phyloP scores from a whole-genome alignment of 2,888 invertebrate genomes.

The Ctenicera cuprea region DNA sequence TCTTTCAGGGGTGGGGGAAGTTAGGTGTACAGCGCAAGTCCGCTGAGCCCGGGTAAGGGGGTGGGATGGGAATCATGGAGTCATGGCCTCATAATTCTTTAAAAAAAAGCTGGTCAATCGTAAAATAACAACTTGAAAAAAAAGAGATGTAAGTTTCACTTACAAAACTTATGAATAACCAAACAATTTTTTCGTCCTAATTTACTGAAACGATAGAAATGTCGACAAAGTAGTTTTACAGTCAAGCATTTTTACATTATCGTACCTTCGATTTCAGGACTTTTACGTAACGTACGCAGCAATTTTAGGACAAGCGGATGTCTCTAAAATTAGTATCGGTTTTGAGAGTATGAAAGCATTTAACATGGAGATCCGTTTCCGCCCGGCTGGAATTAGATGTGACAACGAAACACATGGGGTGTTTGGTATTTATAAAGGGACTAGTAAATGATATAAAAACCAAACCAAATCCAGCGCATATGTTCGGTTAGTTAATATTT shows the following conservation, averaged over 20 bases:
- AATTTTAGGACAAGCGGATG: conserved; percentile 15
- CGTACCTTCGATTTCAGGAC: background rate
- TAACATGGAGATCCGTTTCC: conserved; percentile 26
- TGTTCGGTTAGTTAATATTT: background rate
- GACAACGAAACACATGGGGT: conserved; percentile 23
- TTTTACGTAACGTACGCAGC: background rate
- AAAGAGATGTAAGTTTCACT: too few species aligned
- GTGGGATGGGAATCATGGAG: too few species aligned
- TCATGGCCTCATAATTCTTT: too few species aligned
- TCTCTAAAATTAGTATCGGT: conserved; percentile 27
- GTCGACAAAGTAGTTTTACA: too few species aligned
- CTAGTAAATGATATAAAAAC: background rate
- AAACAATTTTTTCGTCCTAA: too few species aligned
- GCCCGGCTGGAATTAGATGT: conserved; percentile 17
- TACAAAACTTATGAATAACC: too few species aligned
- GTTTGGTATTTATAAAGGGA: background rate
- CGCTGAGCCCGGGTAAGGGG: too few species aligned
- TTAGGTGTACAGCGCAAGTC: too few species aligned
- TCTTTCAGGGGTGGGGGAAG: too few species aligned
- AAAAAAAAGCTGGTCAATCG: too few species aligned
- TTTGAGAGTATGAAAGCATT: background rate
- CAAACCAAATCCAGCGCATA: background rate
- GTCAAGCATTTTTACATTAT: background rate
- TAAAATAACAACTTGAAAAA: too few species aligned
- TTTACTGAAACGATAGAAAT: too few species aligned